Percentiles rank a stretch among this genome's conserved stretches.
These are phyloP conservation scores for Macropodus opercularis DNA, from an alignment of 2,797 vertebrate genomes.

Conservation along the genomic window DNA sequence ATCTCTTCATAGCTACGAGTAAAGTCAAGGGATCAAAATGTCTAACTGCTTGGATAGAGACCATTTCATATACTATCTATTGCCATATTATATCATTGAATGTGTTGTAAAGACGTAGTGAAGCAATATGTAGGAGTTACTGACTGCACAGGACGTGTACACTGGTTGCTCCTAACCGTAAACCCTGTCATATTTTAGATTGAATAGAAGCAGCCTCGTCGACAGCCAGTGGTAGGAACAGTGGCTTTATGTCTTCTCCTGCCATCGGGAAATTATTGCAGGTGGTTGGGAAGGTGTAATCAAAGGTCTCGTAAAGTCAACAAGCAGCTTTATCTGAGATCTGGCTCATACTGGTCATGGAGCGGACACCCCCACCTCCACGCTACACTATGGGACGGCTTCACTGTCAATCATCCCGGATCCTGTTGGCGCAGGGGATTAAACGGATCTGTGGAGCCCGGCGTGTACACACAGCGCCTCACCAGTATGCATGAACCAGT, in stretches of 20 bases:
- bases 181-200: conserved; percentile 39
- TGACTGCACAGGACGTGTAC: conserved; percentile 6
- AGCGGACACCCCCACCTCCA: conserved; percentile 28
- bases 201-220: conserved; percentile 25
- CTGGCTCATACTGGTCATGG: conserved; percentile 50
- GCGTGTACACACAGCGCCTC: background rate
- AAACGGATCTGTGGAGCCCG: background rate
- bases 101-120: conserved; percentile 4
- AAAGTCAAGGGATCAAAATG: too few species aligned
- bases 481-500: too few species aligned
- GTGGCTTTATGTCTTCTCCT: conserved; percentile 39
- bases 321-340: conserved; percentile 42
- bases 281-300: conserved; percentile 44
- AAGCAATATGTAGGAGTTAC: conserved; percentile 9
- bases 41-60: too few species aligned
- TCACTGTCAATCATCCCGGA: conserved; percentile 35
- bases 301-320: conserved; percentile 60
- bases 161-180: conserved; percentile 3
- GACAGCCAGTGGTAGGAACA: conserved; percentile 19
- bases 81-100: conserved; percentile 6
- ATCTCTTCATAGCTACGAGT: too few species aligned
- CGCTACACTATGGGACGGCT: background rate
- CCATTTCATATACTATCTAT: background rate
- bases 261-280: conserved; percentile 38
- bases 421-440: conserved; percentile 18